phyloP scores from a whole-genome alignment of 2,888 invertebrate species.

The Drosophila yooni region DNA sequence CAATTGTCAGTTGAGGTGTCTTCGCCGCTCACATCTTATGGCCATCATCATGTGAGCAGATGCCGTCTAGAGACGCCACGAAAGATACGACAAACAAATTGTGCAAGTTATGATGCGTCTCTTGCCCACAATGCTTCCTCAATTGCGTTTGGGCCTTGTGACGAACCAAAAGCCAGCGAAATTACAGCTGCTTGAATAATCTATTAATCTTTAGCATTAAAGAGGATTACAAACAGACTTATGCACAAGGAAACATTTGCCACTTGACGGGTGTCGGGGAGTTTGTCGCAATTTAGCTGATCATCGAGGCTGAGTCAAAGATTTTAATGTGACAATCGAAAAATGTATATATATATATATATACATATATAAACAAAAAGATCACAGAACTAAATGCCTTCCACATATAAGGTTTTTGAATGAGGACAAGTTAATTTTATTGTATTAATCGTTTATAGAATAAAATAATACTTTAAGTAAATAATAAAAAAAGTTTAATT shows the following conservation, averaged over 20 bases:
- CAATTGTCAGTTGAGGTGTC: conserved; percentile 48
- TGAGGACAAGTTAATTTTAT: background rate
- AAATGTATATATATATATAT: background rate
- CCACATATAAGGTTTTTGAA: no score
- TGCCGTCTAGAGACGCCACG: conserved; percentile 13
- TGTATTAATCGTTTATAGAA: background rate
- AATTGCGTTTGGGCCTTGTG: conserved; percentile 15
- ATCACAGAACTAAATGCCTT: background rate
- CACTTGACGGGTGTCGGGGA: background rate
- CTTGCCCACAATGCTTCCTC: conserved; percentile 34
- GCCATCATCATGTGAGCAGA: conserved; percentile 37
- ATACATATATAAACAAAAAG: no score
- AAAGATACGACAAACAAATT: conserved; percentile 35
- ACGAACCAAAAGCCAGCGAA: conserved; percentile 8
- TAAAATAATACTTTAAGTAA: background rate
- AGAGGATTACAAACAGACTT: conserved; percentile 6
- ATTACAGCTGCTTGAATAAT: conserved; percentile 11
- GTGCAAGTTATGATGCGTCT: conserved; percentile 45
- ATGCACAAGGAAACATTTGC: background rate
- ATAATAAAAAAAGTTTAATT: background rate
- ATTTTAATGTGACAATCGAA: background rate
- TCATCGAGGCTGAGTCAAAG: background rate
- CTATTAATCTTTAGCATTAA: conserved; percentile 13
- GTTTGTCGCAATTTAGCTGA: background rate
- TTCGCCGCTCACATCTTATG: conserved; percentile 22